A percentile compares a stretch with the other conserved stretches of the same genome.
Evolutionary conservation across 2,797 vertebrate genomes (phyloP).

Genomic region (Tragelaphus oryx): DNA sequence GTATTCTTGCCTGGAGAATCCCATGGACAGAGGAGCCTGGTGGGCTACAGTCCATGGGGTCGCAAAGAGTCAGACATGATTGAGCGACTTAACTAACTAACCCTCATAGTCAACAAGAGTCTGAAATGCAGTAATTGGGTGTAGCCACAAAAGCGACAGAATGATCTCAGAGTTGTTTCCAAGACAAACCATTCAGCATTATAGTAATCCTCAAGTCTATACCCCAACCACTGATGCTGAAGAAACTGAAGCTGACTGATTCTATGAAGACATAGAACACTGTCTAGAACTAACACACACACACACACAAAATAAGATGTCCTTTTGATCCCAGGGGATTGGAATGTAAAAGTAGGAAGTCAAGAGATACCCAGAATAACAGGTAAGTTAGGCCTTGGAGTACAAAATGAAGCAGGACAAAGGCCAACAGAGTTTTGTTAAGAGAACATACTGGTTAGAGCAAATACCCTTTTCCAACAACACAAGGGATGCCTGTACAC

Average conservation of each 20-base stretch:
- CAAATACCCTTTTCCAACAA: neutral
- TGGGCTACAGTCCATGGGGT: no score
- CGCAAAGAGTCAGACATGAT: no score
- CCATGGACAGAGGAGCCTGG: no score
- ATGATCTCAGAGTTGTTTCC: neutral
- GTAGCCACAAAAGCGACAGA: neutral
- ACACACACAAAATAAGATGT: neutral
- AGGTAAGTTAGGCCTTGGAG: neutral
- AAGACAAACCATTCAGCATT: neutral
- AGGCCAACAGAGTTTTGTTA: neutral
- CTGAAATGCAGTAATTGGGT: neutral
- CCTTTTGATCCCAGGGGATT: neutral
- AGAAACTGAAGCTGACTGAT: neutral
- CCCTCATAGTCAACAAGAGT: neutral
- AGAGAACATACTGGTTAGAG: neutral
- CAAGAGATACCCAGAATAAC: neutral
- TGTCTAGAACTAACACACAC: neutral
- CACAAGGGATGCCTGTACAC: neutral
- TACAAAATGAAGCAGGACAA: neutral
- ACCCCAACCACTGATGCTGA: neutral
- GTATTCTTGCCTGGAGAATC: no score
- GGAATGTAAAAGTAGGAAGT: neutral
- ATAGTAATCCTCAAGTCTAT: neutral
- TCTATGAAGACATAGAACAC: neutral
- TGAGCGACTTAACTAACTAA: no score